Conservation (phyloP, 2,113 vertebrate genomes). For the Heterochromis multidens region DNA sequence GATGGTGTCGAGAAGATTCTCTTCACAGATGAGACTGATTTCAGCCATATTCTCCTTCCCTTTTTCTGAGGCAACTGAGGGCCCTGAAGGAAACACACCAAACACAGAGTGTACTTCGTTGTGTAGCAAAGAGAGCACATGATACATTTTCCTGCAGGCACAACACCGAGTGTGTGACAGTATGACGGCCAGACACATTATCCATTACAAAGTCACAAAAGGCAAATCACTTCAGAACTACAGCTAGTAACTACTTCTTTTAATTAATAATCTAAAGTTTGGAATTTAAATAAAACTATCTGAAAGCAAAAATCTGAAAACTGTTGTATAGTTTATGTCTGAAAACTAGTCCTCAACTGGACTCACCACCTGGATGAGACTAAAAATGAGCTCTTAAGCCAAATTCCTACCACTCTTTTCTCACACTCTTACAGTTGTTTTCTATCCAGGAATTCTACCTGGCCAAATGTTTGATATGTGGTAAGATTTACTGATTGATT, state of each 20-base stretch:
- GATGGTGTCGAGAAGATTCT: slow-evolving; percentile 84
- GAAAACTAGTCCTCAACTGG: neutral
- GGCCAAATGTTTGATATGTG: neutral
- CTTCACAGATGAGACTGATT: slow-evolving; percentile 80
- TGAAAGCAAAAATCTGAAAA: neutral
- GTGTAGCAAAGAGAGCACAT: slow-evolving; percentile 27
- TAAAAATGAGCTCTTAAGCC: rapidly evolving
- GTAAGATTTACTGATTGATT: neutral
- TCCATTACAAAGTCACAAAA: neutral
- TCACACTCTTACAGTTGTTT: neutral
- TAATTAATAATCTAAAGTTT: neutral
- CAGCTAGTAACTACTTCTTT: neutral
- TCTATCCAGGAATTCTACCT: neutral
- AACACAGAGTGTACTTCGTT: neutral
- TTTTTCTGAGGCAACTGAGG: slow-evolving; percentile 37
- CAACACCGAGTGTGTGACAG: neutral
- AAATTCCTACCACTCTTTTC: neutral
- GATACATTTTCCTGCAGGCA: slow-evolving; percentile 23
- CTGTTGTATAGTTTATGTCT: neutral
- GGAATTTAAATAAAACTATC: neutral
- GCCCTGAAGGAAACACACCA: slow-evolving; percentile 23
- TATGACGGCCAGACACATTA: neutral
- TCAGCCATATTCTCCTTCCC: slow-evolving; percentile 60
- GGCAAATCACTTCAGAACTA: neutral
- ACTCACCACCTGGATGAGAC: neutral